These are phyloP conservation scores for Elmis aenea DNA, from an alignment of 2,888 invertebrate genomes.

Conservation along the genomic window DNA sequence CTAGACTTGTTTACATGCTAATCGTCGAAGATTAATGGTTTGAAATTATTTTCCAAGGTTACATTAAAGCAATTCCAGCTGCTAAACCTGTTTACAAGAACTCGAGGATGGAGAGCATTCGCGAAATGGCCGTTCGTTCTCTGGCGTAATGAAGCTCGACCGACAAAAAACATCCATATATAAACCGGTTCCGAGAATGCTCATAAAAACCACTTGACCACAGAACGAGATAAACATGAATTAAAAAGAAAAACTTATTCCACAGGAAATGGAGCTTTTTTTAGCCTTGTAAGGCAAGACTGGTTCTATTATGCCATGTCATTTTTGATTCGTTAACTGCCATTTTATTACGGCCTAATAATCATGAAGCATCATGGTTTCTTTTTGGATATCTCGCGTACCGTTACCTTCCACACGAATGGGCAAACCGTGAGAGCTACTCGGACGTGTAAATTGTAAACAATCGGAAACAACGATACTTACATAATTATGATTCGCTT, in stretches of 20 bases:
- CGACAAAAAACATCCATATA: slow-evolving; percentile 16
- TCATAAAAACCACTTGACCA: slow-evolving; percentile 15
- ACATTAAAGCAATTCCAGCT: slow-evolving; percentile 1
- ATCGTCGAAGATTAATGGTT: no score
- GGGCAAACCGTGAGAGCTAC: no score
- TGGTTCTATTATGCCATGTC: slow-evolving; percentile 3
- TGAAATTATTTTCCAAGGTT: slow-evolving; percentile 19
- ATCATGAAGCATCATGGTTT: background rate
- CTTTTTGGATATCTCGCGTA: background rate
- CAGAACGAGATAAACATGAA: slow-evolving; percentile 19
- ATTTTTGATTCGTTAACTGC: slow-evolving; percentile 1
- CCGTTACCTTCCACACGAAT: no score
- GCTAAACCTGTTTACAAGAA: slow-evolving; percentile 13
- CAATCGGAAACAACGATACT: no score
- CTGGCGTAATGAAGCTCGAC: slow-evolving; percentile 14
- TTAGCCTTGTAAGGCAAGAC: slow-evolving; percentile 11
- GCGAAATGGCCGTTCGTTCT: slow-evolving; percentile 17
- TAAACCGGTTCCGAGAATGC: slow-evolving; percentile 17
- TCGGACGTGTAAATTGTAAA: no score
- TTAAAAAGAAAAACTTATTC: slow-evolving; percentile 18
- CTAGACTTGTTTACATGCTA: no score
- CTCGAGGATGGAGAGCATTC: slow-evolving; percentile 6
- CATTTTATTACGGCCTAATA: background rate
- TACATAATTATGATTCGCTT: slow-evolving; percentile 6
- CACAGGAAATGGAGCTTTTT: slow-evolving; percentile 23